These are phyloP conservation scores for Bufo bufo DNA, from an alignment of 2,113 vertebrate species.

Conservation along the genomic window DNA sequence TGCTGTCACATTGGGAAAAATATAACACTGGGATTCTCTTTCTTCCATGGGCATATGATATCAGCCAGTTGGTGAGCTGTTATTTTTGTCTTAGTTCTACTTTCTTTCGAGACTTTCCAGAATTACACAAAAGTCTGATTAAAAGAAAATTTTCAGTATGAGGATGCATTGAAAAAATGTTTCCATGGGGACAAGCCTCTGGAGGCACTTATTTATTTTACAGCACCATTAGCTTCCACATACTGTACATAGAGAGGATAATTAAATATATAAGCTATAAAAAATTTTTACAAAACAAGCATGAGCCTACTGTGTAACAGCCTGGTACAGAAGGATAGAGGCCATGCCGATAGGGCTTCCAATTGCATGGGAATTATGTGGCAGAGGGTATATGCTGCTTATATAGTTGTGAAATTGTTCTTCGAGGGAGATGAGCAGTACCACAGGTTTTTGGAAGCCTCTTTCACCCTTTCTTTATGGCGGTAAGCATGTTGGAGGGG, in stretches of 20 bases:
- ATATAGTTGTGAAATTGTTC: too few relatives aligned
- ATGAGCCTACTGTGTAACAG: neutral
- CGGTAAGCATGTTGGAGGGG: too few relatives aligned
- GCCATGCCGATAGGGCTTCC: neutral
- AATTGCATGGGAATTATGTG: too few relatives aligned
- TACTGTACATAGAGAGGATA: neutral
- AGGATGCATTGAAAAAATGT: too few relatives aligned
- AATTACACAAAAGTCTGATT: neutral
- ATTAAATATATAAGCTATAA: neutral
- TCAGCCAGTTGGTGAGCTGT: slow-evolving; percentile 72
- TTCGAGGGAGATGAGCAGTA: too few relatives aligned
- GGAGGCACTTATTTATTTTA: neutral
- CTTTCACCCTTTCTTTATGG: too few relatives aligned
- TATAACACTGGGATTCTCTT: slow-evolving; percentile 73
- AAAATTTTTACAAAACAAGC: too few relatives aligned
- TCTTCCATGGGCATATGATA: slow-evolving; percentile 72
- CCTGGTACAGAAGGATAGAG: neutral
- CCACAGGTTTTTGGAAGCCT: too few relatives aligned
- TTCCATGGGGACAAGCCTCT: neutral
- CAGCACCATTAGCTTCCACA: neutral
- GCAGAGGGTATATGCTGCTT: neutral
- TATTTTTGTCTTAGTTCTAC: neutral
- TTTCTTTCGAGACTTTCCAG: neutral
- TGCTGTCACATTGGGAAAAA: slow-evolving; percentile 74
- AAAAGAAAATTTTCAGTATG: too few relatives aligned